phyloP scores from a whole-genome alignment of 2,888 invertebrate genomes.

The Strigamia crassipes region DNA sequence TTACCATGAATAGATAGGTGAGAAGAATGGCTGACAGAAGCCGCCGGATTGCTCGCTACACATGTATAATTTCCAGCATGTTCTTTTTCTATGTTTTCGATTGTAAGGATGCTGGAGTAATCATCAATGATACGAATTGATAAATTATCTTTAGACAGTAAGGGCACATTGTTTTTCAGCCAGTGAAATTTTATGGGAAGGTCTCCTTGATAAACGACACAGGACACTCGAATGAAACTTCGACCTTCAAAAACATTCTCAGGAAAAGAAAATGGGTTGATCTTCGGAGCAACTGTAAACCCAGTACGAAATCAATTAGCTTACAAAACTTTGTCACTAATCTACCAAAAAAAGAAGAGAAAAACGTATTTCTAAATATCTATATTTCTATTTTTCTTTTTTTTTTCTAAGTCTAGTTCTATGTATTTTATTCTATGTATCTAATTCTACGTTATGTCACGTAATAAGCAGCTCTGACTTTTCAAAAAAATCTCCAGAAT shows the following conservation, averaged over 20 bases:
- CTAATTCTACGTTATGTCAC: background rate
- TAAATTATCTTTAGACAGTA: background rate
- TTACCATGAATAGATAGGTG: conserved; percentile 5
- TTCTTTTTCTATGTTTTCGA: conserved; percentile 23
- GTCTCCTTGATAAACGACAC: conserved; percentile 56
- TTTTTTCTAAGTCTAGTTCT: background rate
- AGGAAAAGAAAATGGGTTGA: conserved; percentile 64
- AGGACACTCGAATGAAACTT: conserved; percentile 62
- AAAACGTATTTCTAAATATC: background rate
- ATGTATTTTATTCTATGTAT: background rate
- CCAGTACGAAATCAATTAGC: conserved; percentile 13
- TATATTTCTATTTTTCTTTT: background rate
- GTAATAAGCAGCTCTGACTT: background rate
- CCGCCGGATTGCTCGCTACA: conserved; percentile 13
- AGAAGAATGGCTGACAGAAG: background rate
- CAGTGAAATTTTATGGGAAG: conserved; percentile 53
- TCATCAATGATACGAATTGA: background rate
- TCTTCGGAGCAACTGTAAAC: conserved; percentile 62
- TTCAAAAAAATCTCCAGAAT: conserved; percentile 17
- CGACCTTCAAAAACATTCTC: conserved; percentile 63
- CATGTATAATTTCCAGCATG: conserved; percentile 15
- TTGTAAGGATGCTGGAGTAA: conserved; percentile 36
- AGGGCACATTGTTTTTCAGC: conserved; percentile 61
- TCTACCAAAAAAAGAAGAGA: background rate
- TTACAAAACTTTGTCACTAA: background rate